Conservation (phyloP, 2,888 invertebrate species). For the Elaeidobius kamerunicus region DNA sequence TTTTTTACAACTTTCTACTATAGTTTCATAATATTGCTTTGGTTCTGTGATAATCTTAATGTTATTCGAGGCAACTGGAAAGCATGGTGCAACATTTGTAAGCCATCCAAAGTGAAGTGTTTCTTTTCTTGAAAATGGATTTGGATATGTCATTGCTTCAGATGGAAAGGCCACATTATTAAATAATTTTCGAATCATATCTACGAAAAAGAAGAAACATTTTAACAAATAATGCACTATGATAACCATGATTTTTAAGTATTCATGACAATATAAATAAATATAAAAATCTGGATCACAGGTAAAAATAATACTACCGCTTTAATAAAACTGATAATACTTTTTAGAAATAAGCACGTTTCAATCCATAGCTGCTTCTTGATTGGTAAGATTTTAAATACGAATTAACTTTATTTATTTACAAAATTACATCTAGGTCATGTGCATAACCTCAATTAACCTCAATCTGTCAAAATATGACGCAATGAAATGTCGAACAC, state of each 20-base stretch:
- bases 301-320: not conserved
- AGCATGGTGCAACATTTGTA: slow-evolving; percentile 62
- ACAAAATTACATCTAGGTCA: too few species aligned
- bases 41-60: slow-evolving; percentile 76
- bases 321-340: too few species aligned
- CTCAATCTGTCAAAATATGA: not conserved
- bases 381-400: not conserved
- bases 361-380: not conserved
- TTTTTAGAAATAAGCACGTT: not conserved
- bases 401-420: not conserved
- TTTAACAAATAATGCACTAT: not conserved
- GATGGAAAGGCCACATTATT: slow-evolving; percentile 41
- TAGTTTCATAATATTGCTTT: slow-evolving; percentile 68
- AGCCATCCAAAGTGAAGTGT: slow-evolving; percentile 54
- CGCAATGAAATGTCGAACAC: too few species aligned
- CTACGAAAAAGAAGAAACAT: not conserved
- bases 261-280: not conserved
- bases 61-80: slow-evolving; percentile 64
- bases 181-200: slow-evolving; percentile 46
- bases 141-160: slow-evolving; percentile 38
- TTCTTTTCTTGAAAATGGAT: slow-evolving; percentile 44
- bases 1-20: slow-evolving; percentile 63
- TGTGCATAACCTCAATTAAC: not conserved
- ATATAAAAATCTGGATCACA: not conserved
- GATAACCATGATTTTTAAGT: not conserved